Base-by-base conservation (phyloP, 2,888 invertebrate species). In the Ceraclea dissimilis region DNA sequence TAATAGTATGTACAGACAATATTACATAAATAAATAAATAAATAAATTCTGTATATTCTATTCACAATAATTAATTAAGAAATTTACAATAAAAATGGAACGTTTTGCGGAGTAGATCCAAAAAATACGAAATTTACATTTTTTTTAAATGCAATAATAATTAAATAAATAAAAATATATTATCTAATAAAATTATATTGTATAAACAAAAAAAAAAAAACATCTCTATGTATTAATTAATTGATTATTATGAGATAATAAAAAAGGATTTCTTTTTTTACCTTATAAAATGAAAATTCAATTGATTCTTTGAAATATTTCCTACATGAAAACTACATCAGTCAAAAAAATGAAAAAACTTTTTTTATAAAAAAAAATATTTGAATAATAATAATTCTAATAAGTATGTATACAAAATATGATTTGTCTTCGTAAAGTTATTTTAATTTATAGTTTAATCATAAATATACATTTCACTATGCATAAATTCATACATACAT, bases 1-100 rank as follows among this genome's bases (percentile, higher is more conserved):
- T 49, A 55, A 52, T 52, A 52, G 55, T 58, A 56, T 52, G 54
- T 54, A 58, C 49, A 55, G 54, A 52, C 46, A 33, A n/a, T n/a
- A n/a, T n/a, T n/a, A n/a, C n/a, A 47, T 46, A 34, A 19, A 26
- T 31, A 44, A 26, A 26, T 26, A 26, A 26, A 4, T 10, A 26
- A 6, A 26, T 6, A 6, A 26, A 26, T 26, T 26, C 4, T 26
- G 26, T 26, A 26, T 26, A 26, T 26, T 6, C 26, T 6, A 26
- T 26, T 10, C 26, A 26, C 10, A 10, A 26, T 26, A 26, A 26
- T 26, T 26, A 26, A 6, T 4, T 26, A 26, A 26, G 10, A 26
- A 26, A 26, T 6, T 6, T 6, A 26, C 26, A 26, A 26, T 6
- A 26, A 26, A 26, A 26, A 26, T n/a, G n/a, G n/a, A n/a, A n/a